Base-by-base conservation (phyloP, 2,888 invertebrate species). In the Drosophila longiperda region DNA sequence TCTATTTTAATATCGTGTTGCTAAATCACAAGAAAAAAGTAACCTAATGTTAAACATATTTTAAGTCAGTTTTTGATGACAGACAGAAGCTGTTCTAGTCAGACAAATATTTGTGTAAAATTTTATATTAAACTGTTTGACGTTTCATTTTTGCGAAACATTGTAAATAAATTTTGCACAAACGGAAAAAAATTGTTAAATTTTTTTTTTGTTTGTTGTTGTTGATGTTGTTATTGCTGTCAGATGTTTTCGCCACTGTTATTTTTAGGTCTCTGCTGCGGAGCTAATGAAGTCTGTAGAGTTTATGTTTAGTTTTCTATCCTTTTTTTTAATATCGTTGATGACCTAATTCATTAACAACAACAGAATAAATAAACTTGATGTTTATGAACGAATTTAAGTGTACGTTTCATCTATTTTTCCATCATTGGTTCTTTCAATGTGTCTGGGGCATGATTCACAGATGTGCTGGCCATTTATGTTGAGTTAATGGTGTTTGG, bases 261-360 rank as follows among this genome's bases (percentile, higher is more conserved):
- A 75, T 71, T 75, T 75, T 69, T 67, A 17, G 49, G 50, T 54
- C 20, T 58, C n/a, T 54, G 58, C 66, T 64, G 72, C 67, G 29
- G 1, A 29, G 55, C 71, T 80, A 29, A 29, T 81, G 26, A 73
- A 75, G 58, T 68, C 67, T 72, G 20, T 62, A 53, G 26, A 65
- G 23, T 72, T 29, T 61, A 26, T 33, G 20, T 70, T 57, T 36
- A 42, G 67, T 65, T 49, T 49, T 15, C 23, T n/a, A 23, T 36
- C 17, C 50, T 26, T 42, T 60, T 66, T 49, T 33, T 26, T n/a
- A 62, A 65, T 65, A 60, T 80, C 42, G 70, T 55, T 60, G 82
- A 84, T 84, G 84, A 84, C 85, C 87, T 84, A 84, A 84, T 89
- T 89, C 74, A 66, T 23, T 45, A 60, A 45, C 45, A 59, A 45